Evolutionary conservation across 2,888 invertebrate species (phyloP).

Genomic region (Octodonta nipae): DNA sequence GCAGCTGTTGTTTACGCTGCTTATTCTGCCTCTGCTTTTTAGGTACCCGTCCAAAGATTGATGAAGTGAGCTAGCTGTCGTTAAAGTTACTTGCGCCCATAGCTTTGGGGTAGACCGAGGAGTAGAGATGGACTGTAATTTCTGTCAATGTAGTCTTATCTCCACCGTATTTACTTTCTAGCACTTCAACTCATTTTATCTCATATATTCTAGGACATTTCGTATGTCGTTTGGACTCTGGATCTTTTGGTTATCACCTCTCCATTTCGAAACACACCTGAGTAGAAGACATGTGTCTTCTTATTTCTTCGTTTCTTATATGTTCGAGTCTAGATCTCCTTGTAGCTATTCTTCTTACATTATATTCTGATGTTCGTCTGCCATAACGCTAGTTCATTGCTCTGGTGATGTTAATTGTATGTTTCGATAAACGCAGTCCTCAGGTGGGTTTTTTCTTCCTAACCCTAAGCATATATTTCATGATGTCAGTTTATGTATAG

Average conservation of each 20-base stretch:
- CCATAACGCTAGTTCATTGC: too few relatives aligned
- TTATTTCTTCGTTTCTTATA: too few relatives aligned
- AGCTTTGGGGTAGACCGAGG: slow-evolving; percentile 28
- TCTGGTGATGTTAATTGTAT: too few relatives aligned
- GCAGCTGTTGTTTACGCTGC: too few relatives aligned
- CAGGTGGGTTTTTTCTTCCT: too few relatives aligned
- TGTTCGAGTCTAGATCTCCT: too few relatives aligned
- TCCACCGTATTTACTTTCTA: slow-evolving; percentile 94
- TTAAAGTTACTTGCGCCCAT: slow-evolving; percentile 26
- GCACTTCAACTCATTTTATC: slow-evolving; percentile 92
- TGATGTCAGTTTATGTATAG: too few relatives aligned
- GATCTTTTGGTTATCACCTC: slow-evolving; percentile 54
- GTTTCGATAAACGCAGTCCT: too few relatives aligned
- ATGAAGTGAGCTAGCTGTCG: slow-evolving; percentile 28
- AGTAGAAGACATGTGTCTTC: too few relatives aligned
- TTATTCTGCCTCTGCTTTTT: slow-evolving; percentile 26
- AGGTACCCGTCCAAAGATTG: slow-evolving; percentile 30
- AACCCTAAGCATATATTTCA: too few relatives aligned
- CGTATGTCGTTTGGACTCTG: slow-evolving; percentile 65
- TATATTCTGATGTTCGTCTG: too few relatives aligned
- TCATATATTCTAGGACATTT: slow-evolving; percentile 83
- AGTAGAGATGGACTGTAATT: slow-evolving; percentile 61
- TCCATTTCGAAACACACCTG: slow-evolving; percentile 47
- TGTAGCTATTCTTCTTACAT: too few relatives aligned
- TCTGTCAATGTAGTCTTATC: slow-evolving; percentile 84